These are phyloP conservation scores for Dysmachus trigonus DNA, from an alignment of 2,888 invertebrate genomes.

Conservation along the genomic window DNA sequence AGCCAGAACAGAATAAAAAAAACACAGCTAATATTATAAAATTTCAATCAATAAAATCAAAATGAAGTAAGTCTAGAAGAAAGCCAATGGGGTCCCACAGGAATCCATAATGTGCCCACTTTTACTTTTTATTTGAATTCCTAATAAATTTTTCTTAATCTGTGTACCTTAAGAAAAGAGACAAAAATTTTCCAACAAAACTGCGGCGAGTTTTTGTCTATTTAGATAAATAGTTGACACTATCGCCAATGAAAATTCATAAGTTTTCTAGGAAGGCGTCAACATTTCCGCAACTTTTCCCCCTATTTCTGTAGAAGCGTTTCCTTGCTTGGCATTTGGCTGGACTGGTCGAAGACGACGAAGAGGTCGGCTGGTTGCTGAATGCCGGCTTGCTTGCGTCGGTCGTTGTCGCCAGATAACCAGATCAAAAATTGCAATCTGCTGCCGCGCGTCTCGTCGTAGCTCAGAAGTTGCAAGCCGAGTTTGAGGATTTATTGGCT, in stretches of 20 bases:
- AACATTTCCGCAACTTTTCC: background rate
- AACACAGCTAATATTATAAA: no score
- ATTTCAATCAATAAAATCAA: no score
- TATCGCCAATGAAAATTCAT: background rate
- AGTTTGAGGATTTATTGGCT: background rate
- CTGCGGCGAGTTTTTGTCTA: no score
- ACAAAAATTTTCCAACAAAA: no score
- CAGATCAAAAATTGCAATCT: background rate
- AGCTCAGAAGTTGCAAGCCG: background rate
- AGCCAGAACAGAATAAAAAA: no score
- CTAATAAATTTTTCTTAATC: no score
- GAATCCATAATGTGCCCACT: no score
- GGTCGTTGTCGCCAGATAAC: background rate
- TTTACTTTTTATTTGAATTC: no score
- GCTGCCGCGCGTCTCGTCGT: background rate
- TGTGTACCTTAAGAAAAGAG: no score
- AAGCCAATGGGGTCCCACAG: no score
- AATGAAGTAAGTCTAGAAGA: no score
- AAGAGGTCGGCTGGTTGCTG: background rate
- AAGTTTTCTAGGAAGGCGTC: background rate
- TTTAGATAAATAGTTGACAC: background rate
- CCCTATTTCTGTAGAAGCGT: background rate
- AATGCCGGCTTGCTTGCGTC: no score
- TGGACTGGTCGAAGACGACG: background rate
- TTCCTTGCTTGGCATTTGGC: background rate